Conservation (phyloP, 2,888 invertebrate genomes). For the Drosophila maculinotata region DNA sequence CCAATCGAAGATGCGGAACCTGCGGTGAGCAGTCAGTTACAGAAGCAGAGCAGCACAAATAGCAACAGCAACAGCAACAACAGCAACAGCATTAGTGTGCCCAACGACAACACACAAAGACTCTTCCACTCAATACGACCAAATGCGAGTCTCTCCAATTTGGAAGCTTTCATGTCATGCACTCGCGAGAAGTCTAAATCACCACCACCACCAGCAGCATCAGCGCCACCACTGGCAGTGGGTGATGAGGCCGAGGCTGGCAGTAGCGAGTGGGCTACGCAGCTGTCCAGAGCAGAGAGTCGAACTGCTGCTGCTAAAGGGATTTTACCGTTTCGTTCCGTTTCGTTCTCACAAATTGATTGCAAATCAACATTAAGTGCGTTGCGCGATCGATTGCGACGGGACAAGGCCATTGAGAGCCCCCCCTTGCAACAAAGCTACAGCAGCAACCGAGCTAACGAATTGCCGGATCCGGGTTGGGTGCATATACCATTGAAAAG, state of each 20-base stretch:
- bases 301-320: slow-evolving; percentile 86
- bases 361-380: slow-evolving; percentile 86
- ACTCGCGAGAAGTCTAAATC: slow-evolving; percentile 80
- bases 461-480: slow-evolving; percentile 70
- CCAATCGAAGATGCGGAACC: slow-evolving; percentile 42
- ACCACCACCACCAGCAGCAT: slow-evolving; percentile 55
- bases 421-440: slow-evolving; percentile 57
- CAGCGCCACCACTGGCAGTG: slow-evolving; percentile 38
- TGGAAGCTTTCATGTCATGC: slow-evolving; percentile 80
- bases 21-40: slow-evolving; percentile 70
- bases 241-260: slow-evolving; percentile 39
- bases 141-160: slow-evolving; percentile 83
- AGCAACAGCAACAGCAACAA: slow-evolving; percentile 51
- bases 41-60: slow-evolving; percentile 71
- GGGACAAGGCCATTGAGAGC: slow-evolving; percentile 80
- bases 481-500: slow-evolving; percentile 81
- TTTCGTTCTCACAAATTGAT: slow-evolving; percentile 95
- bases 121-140: slow-evolving; percentile 74
- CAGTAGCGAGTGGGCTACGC: slow-evolving; percentile 81
- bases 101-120: slow-evolving; percentile 50
- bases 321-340: slow-evolving; percentile 91
- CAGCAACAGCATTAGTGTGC: slow-evolving; percentile 24
- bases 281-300: slow-evolving; percentile 87
- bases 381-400: slow-evolving; percentile 81
- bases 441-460: slow-evolving; percentile 44